phyloP scores from a whole-genome alignment of 1,140 invertebrate genomes.

The Atta cephalotes region DNA sequence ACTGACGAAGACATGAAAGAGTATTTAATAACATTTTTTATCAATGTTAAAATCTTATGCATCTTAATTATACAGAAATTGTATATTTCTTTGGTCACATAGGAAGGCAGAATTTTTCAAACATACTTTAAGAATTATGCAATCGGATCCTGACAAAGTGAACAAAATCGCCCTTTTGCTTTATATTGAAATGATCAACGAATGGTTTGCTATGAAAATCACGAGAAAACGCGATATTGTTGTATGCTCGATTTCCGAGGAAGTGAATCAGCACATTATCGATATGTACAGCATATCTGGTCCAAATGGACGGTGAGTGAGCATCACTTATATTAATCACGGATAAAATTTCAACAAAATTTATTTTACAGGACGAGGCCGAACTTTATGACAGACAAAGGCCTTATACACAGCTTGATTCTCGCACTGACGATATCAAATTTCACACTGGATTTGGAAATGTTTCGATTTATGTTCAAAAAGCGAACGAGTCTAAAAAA shows the following conservation, averaged over 20 bases:
- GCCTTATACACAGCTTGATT: constrained; percentile 85
- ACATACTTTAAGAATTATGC: constrained; percentile 65
- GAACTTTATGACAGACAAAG: constrained; percentile 85
- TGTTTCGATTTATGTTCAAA: constrained; percentile 81
- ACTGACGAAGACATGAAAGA: constrained; percentile 71
- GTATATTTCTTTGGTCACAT: constrained; percentile 40
- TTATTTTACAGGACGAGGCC: constrained; percentile 83
- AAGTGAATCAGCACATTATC: constrained; percentile 81
- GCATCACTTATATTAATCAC: background rate
- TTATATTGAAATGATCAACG: constrained; percentile 82
- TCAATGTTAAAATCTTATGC: background rate
- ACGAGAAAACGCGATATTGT: constrained; percentile 80
- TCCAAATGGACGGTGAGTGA: constrained; percentile 80
- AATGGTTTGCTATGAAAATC: constrained; percentile 82
- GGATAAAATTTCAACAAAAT: constrained; percentile 25
- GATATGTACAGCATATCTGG: constrained; percentile 82
- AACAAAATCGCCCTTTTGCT: constrained; percentile 82
- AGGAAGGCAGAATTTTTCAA: constrained; percentile 76
- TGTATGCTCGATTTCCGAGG: constrained; percentile 75
- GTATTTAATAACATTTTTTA: constrained; percentile 64
- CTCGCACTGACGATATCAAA: constrained; percentile 82
- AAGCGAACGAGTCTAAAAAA: constrained; percentile 83
- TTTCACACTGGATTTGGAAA: constrained; percentile 84
- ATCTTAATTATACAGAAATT: constrained; percentile 1
- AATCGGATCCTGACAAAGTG: constrained; percentile 66